These are phyloP conservation scores for Euura lappo DNA, from an alignment of 1,140 invertebrate genomes.

Conservation along the genomic window DNA sequence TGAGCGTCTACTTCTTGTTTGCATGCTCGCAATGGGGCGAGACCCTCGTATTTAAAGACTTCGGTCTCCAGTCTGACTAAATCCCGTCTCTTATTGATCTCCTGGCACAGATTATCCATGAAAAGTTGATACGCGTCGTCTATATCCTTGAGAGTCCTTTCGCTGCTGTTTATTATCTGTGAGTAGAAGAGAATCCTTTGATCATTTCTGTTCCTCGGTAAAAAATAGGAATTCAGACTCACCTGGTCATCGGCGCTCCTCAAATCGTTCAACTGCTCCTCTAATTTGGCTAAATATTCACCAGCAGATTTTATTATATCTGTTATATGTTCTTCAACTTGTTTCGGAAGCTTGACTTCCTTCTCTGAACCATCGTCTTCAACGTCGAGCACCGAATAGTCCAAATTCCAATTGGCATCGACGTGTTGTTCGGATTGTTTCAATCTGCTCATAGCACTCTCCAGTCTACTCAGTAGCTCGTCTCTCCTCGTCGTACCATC, in stretches of 20 bases:
- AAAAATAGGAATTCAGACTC: neutral
- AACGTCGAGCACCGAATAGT: conserved; percentile 11
- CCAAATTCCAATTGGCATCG: conserved; percentile 17
- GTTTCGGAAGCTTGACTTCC: conserved; percentile 22
- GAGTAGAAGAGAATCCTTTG: conserved; percentile 15
- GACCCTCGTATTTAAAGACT: conserved; percentile 33
- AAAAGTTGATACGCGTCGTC: conserved; percentile 34
- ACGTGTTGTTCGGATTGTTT: conserved; percentile 24
- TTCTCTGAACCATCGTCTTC: conserved; percentile 12
- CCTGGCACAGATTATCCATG: conserved; percentile 27
- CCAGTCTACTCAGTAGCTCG: conserved; percentile 24
- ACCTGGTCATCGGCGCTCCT: conserved; percentile 36
- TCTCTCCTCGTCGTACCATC: conserved; percentile 13
- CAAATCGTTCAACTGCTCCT: conserved; percentile 34
- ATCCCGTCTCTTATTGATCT: conserved; percentile 38
- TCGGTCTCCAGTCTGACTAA: conserved; percentile 35
- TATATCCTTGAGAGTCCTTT: conserved; percentile 30
- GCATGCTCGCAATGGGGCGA: conserved; percentile 36
- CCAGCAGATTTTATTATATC: conserved; percentile 29
- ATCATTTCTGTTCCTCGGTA: neutral
- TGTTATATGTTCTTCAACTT: conserved; percentile 30
- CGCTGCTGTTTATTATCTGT: conserved; percentile 33
- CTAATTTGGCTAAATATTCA: conserved; percentile 34
- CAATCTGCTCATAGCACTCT: conserved; percentile 27
- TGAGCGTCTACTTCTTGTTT: conserved; percentile 34